These are phyloP conservation scores for Choloepus hoffmanni DNA, from an alignment of 2,113 vertebrate species.

Conservation along the genomic window DNA sequence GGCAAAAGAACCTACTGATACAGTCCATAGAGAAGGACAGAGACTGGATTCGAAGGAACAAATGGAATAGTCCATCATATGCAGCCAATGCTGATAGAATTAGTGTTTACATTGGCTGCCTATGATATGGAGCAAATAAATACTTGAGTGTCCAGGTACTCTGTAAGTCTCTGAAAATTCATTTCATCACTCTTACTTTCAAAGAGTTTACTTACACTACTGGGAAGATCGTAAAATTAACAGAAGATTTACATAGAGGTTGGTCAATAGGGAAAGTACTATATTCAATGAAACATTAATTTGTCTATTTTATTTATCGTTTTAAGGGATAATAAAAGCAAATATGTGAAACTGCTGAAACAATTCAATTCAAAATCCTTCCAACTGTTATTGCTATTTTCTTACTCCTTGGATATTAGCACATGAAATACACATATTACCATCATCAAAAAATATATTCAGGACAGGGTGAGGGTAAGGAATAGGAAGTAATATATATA, in stretches of 20 bases:
- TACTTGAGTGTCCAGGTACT: background rate
- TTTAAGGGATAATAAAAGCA: background rate
- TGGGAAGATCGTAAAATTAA: background rate
- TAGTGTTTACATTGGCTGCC: background rate
- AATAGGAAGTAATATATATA: background rate
- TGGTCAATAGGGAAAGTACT: background rate
- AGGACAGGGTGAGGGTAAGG: too few relatives aligned
- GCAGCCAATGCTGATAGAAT: background rate
- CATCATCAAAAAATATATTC: background rate
- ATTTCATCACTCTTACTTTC: background rate
- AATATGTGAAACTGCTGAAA: background rate
- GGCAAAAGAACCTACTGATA: background rate
- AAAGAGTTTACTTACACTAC: background rate
- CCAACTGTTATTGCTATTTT: background rate
- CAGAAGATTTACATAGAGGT: background rate
- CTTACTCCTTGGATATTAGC: background rate
- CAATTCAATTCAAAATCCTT: background rate
- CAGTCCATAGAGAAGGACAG: background rate
- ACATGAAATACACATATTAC: background rate
- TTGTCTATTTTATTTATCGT: background rate
- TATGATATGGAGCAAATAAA: constrained; percentile 46
- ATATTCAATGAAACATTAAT: background rate
- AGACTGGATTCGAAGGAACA: background rate
- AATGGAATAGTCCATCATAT: background rate
- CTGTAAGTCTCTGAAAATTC: background rate